Conservation (phyloP, 2,888 invertebrate genomes). For the Phania funesta region DNA sequence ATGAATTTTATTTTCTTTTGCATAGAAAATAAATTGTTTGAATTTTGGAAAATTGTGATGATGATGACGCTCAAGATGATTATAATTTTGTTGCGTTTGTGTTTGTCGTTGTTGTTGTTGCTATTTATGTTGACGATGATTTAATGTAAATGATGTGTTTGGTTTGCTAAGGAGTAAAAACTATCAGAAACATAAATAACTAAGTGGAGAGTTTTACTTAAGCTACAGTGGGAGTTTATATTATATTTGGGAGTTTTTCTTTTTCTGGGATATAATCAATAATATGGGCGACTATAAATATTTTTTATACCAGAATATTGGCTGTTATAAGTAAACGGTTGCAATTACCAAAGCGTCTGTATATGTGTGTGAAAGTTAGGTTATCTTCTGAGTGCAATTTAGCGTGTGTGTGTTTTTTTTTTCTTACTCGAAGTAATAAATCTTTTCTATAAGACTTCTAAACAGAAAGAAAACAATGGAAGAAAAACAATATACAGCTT, state of each 20-base stretch:
- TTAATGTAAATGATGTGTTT: constrained; percentile 63
- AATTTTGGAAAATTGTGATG: constrained; percentile 24
- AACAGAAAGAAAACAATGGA: constrained; percentile 35
- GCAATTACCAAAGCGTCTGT: no score
- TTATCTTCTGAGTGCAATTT: neutral
- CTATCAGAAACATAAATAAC: constrained; percentile 10
- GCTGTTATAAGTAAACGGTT: no score
- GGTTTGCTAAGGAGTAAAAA: constrained; percentile 47
- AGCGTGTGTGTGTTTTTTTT: neutral
- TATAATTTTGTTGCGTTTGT: constrained; percentile 28
- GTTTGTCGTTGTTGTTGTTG: no score
- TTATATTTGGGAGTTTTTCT: neutral
- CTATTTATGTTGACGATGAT: constrained; percentile 46
- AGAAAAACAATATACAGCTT: constrained; percentile 37
- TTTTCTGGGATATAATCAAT: constrained; percentile 20
- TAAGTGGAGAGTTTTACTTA: neutral
- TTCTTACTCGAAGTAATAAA: constrained; percentile 49
- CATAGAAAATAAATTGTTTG: constrained; percentile 43
- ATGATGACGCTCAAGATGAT: constrained; percentile 27
- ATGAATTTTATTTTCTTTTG: constrained; percentile 6
- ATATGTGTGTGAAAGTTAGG: neutral
- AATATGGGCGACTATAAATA: neutral
- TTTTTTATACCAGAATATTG: neutral
- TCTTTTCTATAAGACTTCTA: constrained; percentile 35
- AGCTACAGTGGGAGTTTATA: constrained; percentile 25